phyloP scores from a whole-genome alignment of 2,888 invertebrate genomes.

The Acanthacorydalis orientalis region DNA sequence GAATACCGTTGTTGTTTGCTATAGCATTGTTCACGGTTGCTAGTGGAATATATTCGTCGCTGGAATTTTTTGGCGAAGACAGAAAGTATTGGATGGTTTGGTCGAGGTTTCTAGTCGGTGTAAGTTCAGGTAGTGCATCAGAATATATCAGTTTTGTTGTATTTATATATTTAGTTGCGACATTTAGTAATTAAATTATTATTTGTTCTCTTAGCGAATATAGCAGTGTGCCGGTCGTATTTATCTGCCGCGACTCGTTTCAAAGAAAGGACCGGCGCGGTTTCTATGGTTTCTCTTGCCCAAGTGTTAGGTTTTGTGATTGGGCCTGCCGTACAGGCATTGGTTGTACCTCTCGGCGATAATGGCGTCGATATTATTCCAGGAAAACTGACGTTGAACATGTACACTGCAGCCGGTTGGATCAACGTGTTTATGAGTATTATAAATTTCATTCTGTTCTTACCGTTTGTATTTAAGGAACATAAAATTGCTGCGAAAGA shows the following conservation, averaged over 20 bases:
- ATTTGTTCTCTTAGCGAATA: conserved; percentile 42
- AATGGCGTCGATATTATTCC: conserved; percentile 36
- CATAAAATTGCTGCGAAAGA: conserved; percentile 61
- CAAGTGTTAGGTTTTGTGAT: conserved; percentile 78
- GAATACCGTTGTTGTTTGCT: conserved; percentile 52
- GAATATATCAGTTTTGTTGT: background rate
- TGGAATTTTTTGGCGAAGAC: conserved; percentile 48
- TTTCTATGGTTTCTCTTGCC: conserved; percentile 67
- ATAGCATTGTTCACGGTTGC: conserved; percentile 54
- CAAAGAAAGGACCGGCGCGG: conserved; percentile 63
- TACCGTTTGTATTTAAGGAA: conserved; percentile 61
- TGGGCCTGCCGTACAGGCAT: conserved; percentile 69
- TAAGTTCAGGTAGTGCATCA: conserved; percentile 50
- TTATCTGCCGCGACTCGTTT: conserved; percentile 69
- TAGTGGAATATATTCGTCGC: conserved; percentile 55
- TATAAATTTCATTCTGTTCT: conserved; percentile 52
- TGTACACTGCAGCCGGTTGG: conserved; percentile 81
- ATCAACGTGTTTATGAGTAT: conserved; percentile 60
- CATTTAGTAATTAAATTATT: background rate
- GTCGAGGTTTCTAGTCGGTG: conserved; percentile 64
- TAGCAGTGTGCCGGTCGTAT: conserved; percentile 71
- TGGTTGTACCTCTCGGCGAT: conserved; percentile 60
- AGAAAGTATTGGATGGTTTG: conserved; percentile 56
- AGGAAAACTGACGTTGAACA: conserved; percentile 48
- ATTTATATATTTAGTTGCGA: background rate